Evolutionary conservation across 2,797 vertebrate species (phyloP), one percentile per base, ranked within the genome.

Genomic region (Rhinella marina): DNA sequence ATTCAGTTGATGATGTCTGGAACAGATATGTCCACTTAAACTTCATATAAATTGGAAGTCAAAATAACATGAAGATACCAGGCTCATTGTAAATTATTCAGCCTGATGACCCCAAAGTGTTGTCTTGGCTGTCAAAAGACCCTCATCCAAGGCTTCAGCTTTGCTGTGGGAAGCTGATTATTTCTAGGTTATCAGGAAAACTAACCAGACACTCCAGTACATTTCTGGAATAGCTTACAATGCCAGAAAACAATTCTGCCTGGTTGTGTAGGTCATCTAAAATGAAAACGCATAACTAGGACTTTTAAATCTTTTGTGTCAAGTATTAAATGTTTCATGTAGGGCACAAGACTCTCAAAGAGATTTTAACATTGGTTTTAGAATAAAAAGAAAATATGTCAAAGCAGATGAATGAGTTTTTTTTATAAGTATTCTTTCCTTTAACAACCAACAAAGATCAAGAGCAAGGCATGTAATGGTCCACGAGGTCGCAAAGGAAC

Each of bases 141-240:
- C 84, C 56, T 76, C 14, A n/a, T 13, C 61, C 25, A 29, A 19
- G 32, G 19, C 25, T 73, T 59, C 19, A 50, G 4, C 29, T 80
- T 11, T 13, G 27, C 78, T 82, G 70, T 87, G 80, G 79, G 57
- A 87, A 64, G 50, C 25, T 64, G 9, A 16, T 48, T 27, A 11
- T 82, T 82, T 87, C 7, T 54, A 62, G 79, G 79, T 87, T 87
- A 81, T 87, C 78, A 73, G 23, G 25, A 32, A 88, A 72, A 61
- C n/a, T 32, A 84, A 56, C 29, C 56, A 88, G 41, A 88, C 79
- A 84, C 25, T 3, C 17, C n/a, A 78, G 68, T 80, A 32, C 76
- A 85, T 85, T 66, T 85, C 68, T 70, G 27, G n/a, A 88, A 85
- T 62, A 81, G 68, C 59, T 85, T 81, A 72, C 32, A 73, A 73